phyloP scores from a whole-genome alignment of 2,797 vertebrate species.

The Cuculus canorus region DNA sequence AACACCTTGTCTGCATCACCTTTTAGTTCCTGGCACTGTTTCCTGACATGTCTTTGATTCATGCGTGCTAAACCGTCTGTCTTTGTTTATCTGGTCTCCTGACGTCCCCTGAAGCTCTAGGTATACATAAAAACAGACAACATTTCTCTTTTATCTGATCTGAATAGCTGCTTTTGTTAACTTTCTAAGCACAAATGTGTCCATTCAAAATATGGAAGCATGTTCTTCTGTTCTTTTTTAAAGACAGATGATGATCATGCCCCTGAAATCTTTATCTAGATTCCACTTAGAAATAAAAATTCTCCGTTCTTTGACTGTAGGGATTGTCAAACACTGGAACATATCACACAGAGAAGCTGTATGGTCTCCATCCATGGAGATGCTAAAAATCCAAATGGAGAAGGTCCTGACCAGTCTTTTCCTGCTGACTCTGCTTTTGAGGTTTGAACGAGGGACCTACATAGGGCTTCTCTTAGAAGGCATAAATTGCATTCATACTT shows the following conservation, averaged over 20 bases:
- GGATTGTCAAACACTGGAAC: background rate
- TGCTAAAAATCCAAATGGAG: background rate
- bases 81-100: slow-evolving; percentile 1
- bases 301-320: background rate
- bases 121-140: background rate
- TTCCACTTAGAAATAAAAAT: background rate
- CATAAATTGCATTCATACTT: background rate
- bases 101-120: background rate
- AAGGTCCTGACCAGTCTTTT: background rate
- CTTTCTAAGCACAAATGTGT: background rate
- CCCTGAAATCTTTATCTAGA: background rate
- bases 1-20: background rate
- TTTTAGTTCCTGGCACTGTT: background rate
- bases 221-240: background rate
- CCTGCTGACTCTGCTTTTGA: background rate
- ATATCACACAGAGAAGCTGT: background rate
- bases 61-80: background rate
- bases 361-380: background rate
- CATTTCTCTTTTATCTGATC: background rate
- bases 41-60: background rate
- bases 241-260: background rate
- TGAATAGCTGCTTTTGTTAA: background rate
- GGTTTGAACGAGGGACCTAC: background rate
- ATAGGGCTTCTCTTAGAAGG: background rate
- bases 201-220: background rate